Evolutionary conservation across 1,140 invertebrate genomes (phyloP).

Genomic region (Aphaenogaster rudis): DNA sequence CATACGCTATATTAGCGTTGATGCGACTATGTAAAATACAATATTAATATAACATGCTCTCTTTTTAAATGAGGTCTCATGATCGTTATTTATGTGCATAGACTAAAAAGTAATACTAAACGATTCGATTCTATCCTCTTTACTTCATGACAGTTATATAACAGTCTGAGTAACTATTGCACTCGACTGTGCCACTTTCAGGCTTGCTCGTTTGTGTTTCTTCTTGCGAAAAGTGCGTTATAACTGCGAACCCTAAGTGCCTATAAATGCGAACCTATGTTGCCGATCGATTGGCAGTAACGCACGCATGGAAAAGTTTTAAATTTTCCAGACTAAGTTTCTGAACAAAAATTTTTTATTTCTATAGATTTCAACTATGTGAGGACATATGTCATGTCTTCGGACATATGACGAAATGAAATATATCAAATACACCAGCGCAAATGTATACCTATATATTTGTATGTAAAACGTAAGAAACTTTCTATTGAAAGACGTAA

Average conservation of each 20-base stretch:
- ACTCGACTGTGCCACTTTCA: slow-evolving; percentile 70
- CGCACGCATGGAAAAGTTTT: not conserved
- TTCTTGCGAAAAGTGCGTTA: slow-evolving; percentile 67
- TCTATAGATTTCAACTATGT: not conserved
- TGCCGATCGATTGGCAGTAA: slow-evolving; percentile 63
- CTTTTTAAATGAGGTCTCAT: not conserved
- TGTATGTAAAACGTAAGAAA: not conserved
- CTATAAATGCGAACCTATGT: slow-evolving; percentile 57
- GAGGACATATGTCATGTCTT: not conserved
- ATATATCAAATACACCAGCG: not conserved
- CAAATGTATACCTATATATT: not conserved
- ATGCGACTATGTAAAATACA: not conserved
- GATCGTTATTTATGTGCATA: not conserved
- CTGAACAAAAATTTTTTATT: not conserved
- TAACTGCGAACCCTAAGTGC: slow-evolving; percentile 51
- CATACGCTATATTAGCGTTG: not conserved
- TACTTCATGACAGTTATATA: slow-evolving; percentile 64
- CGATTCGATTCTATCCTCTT: slow-evolving; percentile 63
- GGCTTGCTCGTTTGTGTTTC: slow-evolving; percentile 68
- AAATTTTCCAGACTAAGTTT: slow-evolving; percentile 24
- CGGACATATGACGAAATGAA: not conserved
- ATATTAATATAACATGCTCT: not conserved
- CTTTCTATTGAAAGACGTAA: not conserved
- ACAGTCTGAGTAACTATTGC: slow-evolving; percentile 73
- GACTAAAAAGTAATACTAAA: not conserved